Evolutionary conservation across 2,113 vertebrate genomes (phyloP).

Genomic region (Pachyramphus minor): DNA sequence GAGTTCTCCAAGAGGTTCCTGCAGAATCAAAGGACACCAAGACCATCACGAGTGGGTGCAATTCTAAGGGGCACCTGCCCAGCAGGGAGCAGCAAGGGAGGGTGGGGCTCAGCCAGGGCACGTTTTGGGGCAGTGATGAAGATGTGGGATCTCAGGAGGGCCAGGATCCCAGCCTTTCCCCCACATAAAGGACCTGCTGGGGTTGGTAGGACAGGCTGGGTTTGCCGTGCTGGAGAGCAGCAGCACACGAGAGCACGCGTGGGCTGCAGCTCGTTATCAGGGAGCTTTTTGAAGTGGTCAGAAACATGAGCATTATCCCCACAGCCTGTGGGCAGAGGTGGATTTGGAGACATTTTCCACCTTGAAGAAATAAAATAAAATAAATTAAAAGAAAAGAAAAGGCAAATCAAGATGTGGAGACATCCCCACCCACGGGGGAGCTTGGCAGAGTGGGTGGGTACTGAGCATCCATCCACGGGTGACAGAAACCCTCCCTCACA

Average conservation of each 20-base stretch:
- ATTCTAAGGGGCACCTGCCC: neutral
- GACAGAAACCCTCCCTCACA: neutral
- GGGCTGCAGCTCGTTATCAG: neutral
- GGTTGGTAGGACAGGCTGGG: fast-evolving
- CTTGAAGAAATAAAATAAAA: neutral
- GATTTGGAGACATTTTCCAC: neutral
- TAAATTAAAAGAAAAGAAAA: neutral
- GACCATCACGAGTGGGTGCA: neutral
- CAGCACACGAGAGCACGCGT: neutral
- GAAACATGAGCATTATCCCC: neutral
- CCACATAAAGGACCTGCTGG: fast-evolving
- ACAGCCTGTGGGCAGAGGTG: neutral
- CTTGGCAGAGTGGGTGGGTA: neutral
- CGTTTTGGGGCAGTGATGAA: neutral
- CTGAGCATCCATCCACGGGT: fast-evolving
- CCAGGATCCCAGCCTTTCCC: neutral
- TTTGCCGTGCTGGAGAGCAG: neutral
- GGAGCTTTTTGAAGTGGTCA: neutral
- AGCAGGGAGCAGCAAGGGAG: neutral
- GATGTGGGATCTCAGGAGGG: neutral
- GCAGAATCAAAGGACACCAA: neutral
- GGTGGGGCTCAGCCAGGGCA: neutral
- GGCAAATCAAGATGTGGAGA: fast-evolving
- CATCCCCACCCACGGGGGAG: fast-evolving
- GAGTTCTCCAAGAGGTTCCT: neutral